Percentiles rank a stretch among this genome's conserved stretches.
phyloP scores from a whole-genome alignment of 2,113 vertebrate genomes.

The Platichthys flesus region DNA sequence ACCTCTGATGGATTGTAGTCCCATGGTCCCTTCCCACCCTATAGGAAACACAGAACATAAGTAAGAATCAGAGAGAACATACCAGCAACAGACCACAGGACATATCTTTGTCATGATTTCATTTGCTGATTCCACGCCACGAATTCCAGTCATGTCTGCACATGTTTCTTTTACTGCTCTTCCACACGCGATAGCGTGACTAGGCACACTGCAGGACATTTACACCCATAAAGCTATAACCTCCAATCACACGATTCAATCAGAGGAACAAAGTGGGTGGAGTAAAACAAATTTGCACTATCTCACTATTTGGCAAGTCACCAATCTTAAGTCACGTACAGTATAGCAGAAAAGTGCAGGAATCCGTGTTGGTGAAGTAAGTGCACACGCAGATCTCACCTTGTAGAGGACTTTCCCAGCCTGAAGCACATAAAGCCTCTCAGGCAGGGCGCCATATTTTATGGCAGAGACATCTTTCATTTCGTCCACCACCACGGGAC shows the following conservation, averaged over 20 bases:
- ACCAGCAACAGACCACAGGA: background rate
- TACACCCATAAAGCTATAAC: background rate
- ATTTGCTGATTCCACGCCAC: conserved; percentile 17
- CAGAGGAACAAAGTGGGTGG: background rate
- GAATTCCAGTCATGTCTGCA: background rate
- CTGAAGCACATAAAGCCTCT: conserved; percentile 90
- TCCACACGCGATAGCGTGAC: background rate
- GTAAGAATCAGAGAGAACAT: background rate
- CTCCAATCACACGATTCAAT: background rate
- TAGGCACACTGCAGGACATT: background rate
- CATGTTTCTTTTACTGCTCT: background rate
- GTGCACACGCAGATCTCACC: conserved; percentile 74
- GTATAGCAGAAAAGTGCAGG: background rate
- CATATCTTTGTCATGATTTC: background rate
- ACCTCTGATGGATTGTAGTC: conserved; percentile 88
- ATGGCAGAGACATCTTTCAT: conserved; percentile 85
- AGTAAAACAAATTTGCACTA: background rate
- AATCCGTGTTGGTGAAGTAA: background rate
- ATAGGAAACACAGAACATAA: conserved; percentile 28
- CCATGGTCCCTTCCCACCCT: conserved; percentile 89
- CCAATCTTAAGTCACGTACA: too few species aligned
- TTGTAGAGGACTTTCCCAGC: conserved; percentile 88
- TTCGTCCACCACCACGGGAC: conserved; percentile 90
- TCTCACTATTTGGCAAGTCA: too few species aligned
- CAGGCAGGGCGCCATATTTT: conserved; percentile 88